phyloP scores from a whole-genome alignment of 2,113 vertebrate species.

The Oreotragus oreotragus region DNA sequence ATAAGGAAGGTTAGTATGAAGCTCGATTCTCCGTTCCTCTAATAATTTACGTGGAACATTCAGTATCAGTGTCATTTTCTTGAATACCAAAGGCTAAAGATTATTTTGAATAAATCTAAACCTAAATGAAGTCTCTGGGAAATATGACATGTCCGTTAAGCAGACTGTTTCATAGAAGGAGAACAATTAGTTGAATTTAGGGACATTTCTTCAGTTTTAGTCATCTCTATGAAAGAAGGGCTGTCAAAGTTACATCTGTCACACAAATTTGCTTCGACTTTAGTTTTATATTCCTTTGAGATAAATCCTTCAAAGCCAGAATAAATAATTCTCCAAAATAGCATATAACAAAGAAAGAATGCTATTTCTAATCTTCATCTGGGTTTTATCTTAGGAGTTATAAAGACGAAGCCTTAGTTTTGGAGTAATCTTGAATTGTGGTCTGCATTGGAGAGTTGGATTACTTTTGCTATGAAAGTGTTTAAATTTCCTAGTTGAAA shows the following conservation, averaged over 20 bases:
- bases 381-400: neutral
- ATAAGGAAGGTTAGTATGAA: slow-evolving; percentile 65
- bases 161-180: slow-evolving; percentile 18
- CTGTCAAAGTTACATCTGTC: neutral
- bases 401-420: neutral
- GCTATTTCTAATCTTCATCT: neutral
- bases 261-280: neutral
- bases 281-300: slow-evolving; percentile 25
- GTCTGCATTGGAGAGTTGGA: neutral
- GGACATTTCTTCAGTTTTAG: slow-evolving; percentile 22
- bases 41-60: slow-evolving; percentile 59
- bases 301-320: slow-evolving; percentile 20
- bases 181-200: slow-evolving; percentile 12
- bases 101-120: slow-evolving; percentile 77
- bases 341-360: neutral
- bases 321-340: slow-evolving; percentile 20
- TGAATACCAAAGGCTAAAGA: slow-evolving; percentile 79
- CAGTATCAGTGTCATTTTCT: slow-evolving; percentile 63
- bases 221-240: neutral
- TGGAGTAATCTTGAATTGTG: neutral
- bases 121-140: slow-evolving; percentile 63
- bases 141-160: slow-evolving; percentile 43
- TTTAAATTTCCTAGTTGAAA: neutral
- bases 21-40: slow-evolving; percentile 68
- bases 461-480: slow-evolving; percentile 18